A percentile compares a stretch with the other conserved stretches of the same genome.
Conservation (phyloP, 2,888 invertebrate species). For the Trypoxylon attenuatum region DNA sequence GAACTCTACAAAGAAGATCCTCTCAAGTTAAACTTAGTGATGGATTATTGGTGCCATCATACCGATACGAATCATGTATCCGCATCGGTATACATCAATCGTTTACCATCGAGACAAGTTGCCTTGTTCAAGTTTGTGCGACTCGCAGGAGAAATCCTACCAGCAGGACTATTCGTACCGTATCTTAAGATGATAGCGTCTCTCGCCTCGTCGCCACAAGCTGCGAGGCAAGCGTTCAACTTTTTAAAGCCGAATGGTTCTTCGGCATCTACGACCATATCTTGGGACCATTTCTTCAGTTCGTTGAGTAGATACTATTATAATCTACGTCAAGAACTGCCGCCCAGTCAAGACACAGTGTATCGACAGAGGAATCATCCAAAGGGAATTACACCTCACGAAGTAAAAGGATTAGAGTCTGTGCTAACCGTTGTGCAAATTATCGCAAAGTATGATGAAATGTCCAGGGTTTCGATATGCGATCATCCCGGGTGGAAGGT, state of each 20-base stretch:
- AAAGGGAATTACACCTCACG: slow-evolving; percentile 84
- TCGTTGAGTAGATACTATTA: slow-evolving; percentile 85
- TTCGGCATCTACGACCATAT: slow-evolving; percentile 77
- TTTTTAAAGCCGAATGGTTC: slow-evolving; percentile 82
- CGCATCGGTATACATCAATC: slow-evolving; percentile 65
- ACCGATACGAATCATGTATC: slow-evolving; percentile 71
- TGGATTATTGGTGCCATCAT: slow-evolving; percentile 89
- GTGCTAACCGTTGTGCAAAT: slow-evolving; percentile 86
- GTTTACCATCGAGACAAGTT: slow-evolving; percentile 81
- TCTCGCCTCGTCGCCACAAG: slow-evolving; percentile 84
- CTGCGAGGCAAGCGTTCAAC: slow-evolving; percentile 87
- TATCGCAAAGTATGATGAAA: slow-evolving; percentile 87
- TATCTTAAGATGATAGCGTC: slow-evolving; percentile 92
- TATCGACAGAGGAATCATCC: slow-evolving; percentile 77
- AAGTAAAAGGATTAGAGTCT: slow-evolving; percentile 89
- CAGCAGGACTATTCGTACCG: slow-evolving; percentile 88
- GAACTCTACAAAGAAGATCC: slow-evolving; percentile 87
- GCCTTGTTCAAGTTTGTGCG: slow-evolving; percentile 94
- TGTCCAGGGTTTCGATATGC: slow-evolving; percentile 87
- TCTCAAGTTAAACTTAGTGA: slow-evolving; percentile 80
- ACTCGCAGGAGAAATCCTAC: slow-evolving; percentile 89
- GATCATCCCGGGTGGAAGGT: slow-evolving; percentile 94
- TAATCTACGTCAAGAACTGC: slow-evolving; percentile 82
- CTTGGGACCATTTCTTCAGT: slow-evolving; percentile 90
- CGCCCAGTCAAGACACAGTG: slow-evolving; percentile 80